Evolutionary conservation across 2,113 vertebrate genomes (phyloP), one percentile per base, ranked within the genome.

Genomic region (Gobiocypris rarus): DNA sequence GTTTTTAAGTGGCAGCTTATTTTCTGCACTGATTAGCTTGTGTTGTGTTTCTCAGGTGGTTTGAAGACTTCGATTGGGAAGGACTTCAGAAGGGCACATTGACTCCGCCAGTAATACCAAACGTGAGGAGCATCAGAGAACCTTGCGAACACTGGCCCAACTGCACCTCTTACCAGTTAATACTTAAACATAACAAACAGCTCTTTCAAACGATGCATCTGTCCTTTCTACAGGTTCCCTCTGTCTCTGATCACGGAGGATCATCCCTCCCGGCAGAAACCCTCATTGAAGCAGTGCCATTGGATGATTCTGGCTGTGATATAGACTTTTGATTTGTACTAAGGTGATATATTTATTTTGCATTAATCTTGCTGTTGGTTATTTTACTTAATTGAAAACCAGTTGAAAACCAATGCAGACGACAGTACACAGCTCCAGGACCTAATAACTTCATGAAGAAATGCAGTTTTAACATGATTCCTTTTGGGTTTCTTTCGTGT

Each of bases 1-100:
- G 19, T 78, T 50, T 86, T 26, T 58, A 15, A 59, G 67, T 70
- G 34, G 34, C 3, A 15, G 34, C 17, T 63, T 48, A 59, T 26
- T 85, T n/a, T 79, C 52, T 81, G 75, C 10, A 50, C 13, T 63
- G 34, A 59, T 43, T 75, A 41, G 43, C 54, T 77, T 41, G 67
- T 70, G 67, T 43, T 70, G 67, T 85, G 58, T 87, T 65, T 74
- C 86, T 76, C 82, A 94, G 94, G 83, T 95, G 94, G 94, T 95
- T 94, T 89, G 92, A 95, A 87, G 93, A 92, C 78, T 94, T 95
- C 76, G 90, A 93, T 88, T 95, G 94, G 94, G 92, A 93, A 0
- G 91, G 89, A 24, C 89, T 95, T 11, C 88, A 86, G 75, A 91
- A 89, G 73, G 85, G 89, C 76, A 91, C 91, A 31, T 73, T 93